Base-by-base conservation (phyloP, 2,113 vertebrate genomes). In the Alligator sinensis region DNA sequence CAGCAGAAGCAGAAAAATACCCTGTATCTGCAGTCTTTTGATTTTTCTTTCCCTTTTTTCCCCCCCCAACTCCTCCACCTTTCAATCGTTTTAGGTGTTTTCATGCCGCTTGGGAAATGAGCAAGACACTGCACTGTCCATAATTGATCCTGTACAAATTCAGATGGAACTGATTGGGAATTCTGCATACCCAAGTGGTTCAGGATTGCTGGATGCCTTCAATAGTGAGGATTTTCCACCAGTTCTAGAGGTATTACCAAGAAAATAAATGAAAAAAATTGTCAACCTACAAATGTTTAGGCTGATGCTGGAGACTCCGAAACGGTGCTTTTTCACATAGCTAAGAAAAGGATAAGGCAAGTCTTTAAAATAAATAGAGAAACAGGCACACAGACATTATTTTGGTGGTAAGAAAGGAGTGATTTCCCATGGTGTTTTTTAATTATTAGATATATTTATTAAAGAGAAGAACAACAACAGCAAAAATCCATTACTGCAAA, bases 161-260 rank as follows among this genome's bases (percentile, higher is more conserved):
- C 99, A 99, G 24, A 95, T 99, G 93, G 99, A 99, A 92, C 98
- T 99, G 30, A 98, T 99, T 96, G 99, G 99, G 13, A 99, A 98
- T 95, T 98, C 99, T 83, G 99, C 98, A 2, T 99, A 99, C 82
- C 98, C 99, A n/a, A 98, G 98, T 88, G 99, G 98, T 82, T 99
- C 99, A 0, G 99, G 99, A 5, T 96, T 99, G 30, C 96, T 99
- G 97, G 99, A 99, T 82, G 99, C 99, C 17, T 99, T 99, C 97
- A 99, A 99, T 17, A 99, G 99, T 59, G 99, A 99, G 91, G 99
- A 99, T 94, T 99, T 99, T 72, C 99, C 99, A 15, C 99, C 99
- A 1, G 88, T 99, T 88, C 97, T 99, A 78, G 99, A 99, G 99
- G 99, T 99, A 98, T 95, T 27, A 8, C 13, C 72, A 47, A 84